Base-by-base conservation (phyloP, 2,888 invertebrate species). In the Chaetoderma sp. region DNA sequence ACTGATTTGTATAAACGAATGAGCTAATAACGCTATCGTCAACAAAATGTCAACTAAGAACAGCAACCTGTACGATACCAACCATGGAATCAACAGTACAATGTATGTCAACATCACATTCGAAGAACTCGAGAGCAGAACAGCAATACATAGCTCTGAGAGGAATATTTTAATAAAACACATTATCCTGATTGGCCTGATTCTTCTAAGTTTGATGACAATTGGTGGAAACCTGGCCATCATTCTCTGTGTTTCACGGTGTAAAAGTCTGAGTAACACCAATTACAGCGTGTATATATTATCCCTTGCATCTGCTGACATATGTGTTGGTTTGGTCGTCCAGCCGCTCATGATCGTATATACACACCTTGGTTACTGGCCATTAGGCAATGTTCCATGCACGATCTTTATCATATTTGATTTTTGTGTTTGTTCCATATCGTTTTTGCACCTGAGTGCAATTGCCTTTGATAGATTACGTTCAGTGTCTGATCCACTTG, bases 391-490 rank as follows among this genome's bases (percentile, higher is more conserved):
- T 21, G 42, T 5, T 2, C 21, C 21, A 4, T 42, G 42, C 42
- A 21, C n/a, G n/a, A 21, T 21, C 42, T 42, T n/a, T n/a, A n/a
- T 42, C 42, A 18, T 21, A 4, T n/a, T 42, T 18, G 42, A 42
- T 42, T 42, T 42, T 21, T 21, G n/a, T 49, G 47, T 36, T 59
- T 45, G 57, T 49, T 58, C 58, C 30, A 23, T 49, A 49, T 63
- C 63, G 56, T 42, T 63, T 57, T 63, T 32, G 42, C 56, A 45
- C 63, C 56, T 56, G 42, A 39, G 33, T 28, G 36, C 47, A 36
- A 56, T 63, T 47, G 33, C 58, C 23, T 42, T 45, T 50, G 27
- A 30, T 27, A 49, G 28, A 39, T 33, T 13, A 21, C 25, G n/a
- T 10, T 13, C 27, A 21, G 8, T 59, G 56, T 27, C 36, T 16